A percentile compares a stretch with the other conserved stretches of the same genome.
Evolutionary conservation across 2,797 vertebrate genomes (phyloP).

Genomic region (Tadarida brasiliensis): DNA sequence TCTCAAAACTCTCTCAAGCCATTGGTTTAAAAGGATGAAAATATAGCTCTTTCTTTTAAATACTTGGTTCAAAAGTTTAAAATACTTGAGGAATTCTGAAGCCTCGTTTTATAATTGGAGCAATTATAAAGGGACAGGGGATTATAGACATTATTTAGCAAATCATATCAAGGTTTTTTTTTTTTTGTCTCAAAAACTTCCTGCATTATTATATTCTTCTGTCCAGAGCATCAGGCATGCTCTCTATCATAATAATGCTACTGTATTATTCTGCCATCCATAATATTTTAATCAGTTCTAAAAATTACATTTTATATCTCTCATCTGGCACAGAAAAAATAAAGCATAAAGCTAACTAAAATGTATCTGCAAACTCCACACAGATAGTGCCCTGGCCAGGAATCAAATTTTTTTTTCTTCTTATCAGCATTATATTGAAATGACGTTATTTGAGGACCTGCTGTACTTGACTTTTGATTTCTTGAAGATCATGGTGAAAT

Average conservation of each 20-base stretch:
- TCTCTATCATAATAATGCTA: neutral
- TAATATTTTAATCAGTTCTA: neutral
- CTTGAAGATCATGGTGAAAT: neutral
- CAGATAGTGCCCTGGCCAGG: neutral
- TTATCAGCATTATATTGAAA: neutral
- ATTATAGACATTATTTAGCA: constrained; percentile 59
- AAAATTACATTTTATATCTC: neutral
- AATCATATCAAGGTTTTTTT: constrained; percentile 29
- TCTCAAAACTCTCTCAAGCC: constrained; percentile 54
- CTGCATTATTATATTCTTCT: neutral
- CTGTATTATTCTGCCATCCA: neutral
- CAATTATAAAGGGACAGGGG: constrained; percentile 49
- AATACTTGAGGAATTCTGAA: constrained; percentile 47
- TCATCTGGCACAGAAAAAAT: neutral
- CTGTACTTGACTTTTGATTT: neutral
- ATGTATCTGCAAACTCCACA: neutral
- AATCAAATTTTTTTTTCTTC: neutral
- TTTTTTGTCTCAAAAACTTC: constrained; percentile 33
- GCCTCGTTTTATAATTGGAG: constrained; percentile 35
- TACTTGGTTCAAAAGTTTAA: constrained; percentile 50
- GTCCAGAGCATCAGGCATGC: neutral
- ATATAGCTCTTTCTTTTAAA: constrained; percentile 29
- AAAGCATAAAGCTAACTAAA: neutral
- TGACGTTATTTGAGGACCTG: neutral
- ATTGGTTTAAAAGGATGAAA: constrained; percentile 43